phyloP scores from a whole-genome alignment of 1,140 invertebrate genomes.

The Aphaenogaster rudis region DNA sequence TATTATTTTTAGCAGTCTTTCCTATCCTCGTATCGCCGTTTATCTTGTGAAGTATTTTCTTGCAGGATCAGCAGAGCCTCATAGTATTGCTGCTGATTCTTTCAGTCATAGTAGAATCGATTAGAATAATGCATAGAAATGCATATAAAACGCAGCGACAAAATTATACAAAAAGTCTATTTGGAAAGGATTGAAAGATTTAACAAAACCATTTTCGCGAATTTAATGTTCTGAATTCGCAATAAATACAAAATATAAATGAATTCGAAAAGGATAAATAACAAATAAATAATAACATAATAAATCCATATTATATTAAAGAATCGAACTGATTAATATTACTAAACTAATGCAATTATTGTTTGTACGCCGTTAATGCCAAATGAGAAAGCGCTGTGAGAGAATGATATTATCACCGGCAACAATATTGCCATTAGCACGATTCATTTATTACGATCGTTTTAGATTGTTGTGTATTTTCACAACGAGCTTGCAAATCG shows the following conservation, averaged over 20 bases:
- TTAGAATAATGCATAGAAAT: slow-evolving; percentile 7
- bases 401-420: background rate
- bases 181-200: background rate
- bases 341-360: slow-evolving; percentile 2
- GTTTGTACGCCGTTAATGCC: background rate
- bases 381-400: background rate
- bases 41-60: slow-evolving; percentile 48
- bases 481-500: slow-evolving; percentile 23
- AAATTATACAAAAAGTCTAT: slow-evolving; percentile 8
- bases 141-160: background rate
- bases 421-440: background rate
- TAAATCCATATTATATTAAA: background rate
- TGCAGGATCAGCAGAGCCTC: background rate
- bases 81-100: slow-evolving; percentile 8
- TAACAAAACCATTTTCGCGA: background rate
- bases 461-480: background rate
- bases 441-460: slow-evolving; percentile 19
- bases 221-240: background rate
- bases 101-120: slow-evolving; percentile 18
- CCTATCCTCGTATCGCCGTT: background rate
- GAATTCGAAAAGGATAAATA: slow-evolving; percentile 10
- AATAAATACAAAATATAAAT: background rate
- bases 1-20: slow-evolving; percentile 51
- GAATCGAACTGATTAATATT: background rate
- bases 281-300: background rate